Conservation (phyloP, 2,797 vertebrate species). For the Austrolebias charrua region DNA sequence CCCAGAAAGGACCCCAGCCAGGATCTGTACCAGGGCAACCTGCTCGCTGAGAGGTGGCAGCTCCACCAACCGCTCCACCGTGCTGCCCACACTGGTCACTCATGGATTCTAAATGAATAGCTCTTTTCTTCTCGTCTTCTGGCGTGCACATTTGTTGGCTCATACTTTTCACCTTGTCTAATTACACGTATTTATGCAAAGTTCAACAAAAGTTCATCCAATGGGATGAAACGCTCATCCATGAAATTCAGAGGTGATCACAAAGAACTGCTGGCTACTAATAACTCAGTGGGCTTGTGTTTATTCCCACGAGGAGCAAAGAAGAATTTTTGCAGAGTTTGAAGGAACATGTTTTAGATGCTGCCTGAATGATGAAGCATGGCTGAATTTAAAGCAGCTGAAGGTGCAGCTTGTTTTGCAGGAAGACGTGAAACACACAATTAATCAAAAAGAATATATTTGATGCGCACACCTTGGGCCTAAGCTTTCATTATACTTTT, state of each 20-base stretch:
- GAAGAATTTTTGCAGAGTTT: background rate
- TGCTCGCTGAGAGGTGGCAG: too few species aligned
- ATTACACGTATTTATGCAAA: slow-evolving; percentile 41
- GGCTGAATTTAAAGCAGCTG: background rate
- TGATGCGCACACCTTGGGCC: too few species aligned
- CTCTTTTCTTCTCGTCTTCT: background rate
- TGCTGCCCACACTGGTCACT: background rate
- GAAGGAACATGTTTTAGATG: background rate
- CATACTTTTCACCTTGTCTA: slow-evolving; percentile 23
- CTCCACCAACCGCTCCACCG: too few species aligned
- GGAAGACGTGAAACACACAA: too few species aligned
- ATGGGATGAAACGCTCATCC: slow-evolving; percentile 4
- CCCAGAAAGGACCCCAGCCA: too few species aligned
- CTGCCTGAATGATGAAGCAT: background rate
- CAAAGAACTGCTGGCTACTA: background rate
- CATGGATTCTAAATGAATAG: background rate
- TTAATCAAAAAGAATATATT: too few species aligned
- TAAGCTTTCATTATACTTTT: too few species aligned
- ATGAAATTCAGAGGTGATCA: slow-evolving; percentile 9
- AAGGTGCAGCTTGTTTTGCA: too few species aligned
- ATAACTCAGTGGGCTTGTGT: slow-evolving; percentile 9
- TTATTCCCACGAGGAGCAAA: background rate
- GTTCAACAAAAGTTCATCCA: slow-evolving; percentile 32
- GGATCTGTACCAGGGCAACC: too few species aligned
- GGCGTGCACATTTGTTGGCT: slow-evolving; percentile 16